Evolutionary conservation across 92 coral and sea anemone genomes (phyloP).

Genomic region (Epizoanthus illoricatus): DNA sequence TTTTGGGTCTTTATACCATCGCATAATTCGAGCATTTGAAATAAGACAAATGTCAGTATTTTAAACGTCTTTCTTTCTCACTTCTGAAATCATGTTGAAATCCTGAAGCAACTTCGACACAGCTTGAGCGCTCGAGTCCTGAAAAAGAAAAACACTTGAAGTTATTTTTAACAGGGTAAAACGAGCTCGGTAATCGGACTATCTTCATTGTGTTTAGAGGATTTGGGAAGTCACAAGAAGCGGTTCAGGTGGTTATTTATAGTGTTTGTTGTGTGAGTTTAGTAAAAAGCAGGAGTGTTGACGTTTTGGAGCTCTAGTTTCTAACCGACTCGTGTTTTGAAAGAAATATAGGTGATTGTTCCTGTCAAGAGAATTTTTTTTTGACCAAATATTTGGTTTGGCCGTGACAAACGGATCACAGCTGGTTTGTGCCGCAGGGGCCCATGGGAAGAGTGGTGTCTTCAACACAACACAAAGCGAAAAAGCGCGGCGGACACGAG

Average conservation of each 20-base stretch:
- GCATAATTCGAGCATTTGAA: not conserved
- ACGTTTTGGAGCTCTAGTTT: not conserved
- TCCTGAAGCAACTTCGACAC: not conserved
- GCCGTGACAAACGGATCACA: slow-evolving; percentile 23
- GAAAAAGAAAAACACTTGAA: not conserved
- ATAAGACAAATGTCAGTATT: slow-evolving; percentile 1
- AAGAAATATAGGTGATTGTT: not conserved
- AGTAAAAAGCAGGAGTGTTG: slow-evolving; percentile 14
- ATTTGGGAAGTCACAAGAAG: not conserved
- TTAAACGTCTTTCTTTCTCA: not conserved
- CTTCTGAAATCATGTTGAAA: not conserved
- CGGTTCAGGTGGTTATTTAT: slow-evolving; percentile 25
- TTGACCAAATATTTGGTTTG: slow-evolving; percentile 37
- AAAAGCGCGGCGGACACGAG: slow-evolving; percentile 40
- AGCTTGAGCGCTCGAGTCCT: not conserved
- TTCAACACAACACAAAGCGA: slow-evolving; percentile 14
- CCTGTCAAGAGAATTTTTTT: not conserved
- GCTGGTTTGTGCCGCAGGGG: slow-evolving; percentile 42
- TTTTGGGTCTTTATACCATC: slow-evolving; percentile 2
- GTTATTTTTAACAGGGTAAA: not conserved
- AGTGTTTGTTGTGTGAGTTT: not conserved
- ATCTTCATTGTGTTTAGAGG: slow-evolving; percentile 16
- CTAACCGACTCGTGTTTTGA: not conserved
- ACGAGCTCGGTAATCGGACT: slow-evolving; percentile 23
- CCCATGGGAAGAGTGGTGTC: slow-evolving; percentile 32